Conservation (phyloP, 1,140 invertebrate genomes). For the Drosophila burlai region DNA sequence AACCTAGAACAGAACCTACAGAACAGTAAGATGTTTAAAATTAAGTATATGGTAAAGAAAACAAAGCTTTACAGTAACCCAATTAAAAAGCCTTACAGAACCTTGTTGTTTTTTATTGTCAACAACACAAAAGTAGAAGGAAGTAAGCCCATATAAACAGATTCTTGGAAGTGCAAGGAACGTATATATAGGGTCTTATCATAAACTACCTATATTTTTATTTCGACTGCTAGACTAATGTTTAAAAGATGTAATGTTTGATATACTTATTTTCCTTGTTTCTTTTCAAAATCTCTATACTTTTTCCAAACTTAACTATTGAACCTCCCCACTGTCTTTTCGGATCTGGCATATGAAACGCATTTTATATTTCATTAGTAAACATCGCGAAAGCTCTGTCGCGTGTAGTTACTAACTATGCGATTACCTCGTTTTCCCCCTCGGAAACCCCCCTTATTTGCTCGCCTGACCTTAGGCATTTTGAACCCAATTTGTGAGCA, state of each 20-base stretch:
- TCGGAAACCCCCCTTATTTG: constrained; percentile 7
- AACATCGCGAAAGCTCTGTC: constrained; percentile 59
- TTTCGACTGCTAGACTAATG: not conserved
- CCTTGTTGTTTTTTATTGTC: not conserved
- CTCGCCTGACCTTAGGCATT: constrained; percentile 76
- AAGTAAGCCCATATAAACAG: no score
- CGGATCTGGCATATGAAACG: constrained; percentile 38
- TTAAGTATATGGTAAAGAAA: not conserved
- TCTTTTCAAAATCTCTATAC: not conserved
- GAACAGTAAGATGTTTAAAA: not conserved
- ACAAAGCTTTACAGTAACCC: not conserved
- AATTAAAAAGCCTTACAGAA: not conserved
- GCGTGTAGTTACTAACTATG: constrained; percentile 76
- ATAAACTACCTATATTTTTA: not conserved
- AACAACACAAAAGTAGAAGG: not conserved
- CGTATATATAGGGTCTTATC: not conserved
- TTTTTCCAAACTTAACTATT: constrained; percentile 14
- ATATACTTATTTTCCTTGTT: not conserved
- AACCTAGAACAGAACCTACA: not conserved
- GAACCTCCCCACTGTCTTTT: constrained; percentile 24
- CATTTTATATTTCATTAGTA: constrained; percentile 75
- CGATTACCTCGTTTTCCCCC: constrained; percentile 61
- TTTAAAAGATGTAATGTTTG: no score
- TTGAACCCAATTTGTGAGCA: constrained; percentile 78
- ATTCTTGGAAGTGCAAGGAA: no score